Evolutionary conservation across 2,113 vertebrate species (phyloP).

Genomic region (Passer domesticus): DNA sequence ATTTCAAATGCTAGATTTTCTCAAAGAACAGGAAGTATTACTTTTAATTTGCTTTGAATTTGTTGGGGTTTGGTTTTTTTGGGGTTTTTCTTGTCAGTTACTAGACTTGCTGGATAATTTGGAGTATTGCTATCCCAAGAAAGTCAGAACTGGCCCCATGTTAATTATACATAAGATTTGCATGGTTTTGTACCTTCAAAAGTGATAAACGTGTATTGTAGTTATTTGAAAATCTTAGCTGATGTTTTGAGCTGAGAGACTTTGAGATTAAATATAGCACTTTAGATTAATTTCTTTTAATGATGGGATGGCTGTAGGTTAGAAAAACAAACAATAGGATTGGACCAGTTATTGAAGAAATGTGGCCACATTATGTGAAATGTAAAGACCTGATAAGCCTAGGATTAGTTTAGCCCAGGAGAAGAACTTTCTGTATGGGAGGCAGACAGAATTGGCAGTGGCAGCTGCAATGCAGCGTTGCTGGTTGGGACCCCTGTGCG

Average conservation of each 20-base stretch:
- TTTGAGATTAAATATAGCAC: background rate
- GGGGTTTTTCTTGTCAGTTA: background rate
- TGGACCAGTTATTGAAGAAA: background rate
- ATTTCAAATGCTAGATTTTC: background rate
- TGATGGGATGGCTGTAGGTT: background rate
- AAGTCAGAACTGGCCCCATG: background rate
- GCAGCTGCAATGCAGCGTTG: background rate
- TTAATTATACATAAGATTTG: background rate
- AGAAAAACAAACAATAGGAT: background rate
- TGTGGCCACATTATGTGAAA: background rate
- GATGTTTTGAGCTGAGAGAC: background rate
- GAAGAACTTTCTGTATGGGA: background rate
- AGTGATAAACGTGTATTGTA: background rate
- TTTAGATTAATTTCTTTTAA: background rate
- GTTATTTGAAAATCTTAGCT: background rate
- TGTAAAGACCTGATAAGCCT: background rate
- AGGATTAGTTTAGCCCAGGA: background rate
- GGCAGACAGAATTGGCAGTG: background rate
- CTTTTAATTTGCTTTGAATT: background rate
- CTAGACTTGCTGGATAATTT: background rate
- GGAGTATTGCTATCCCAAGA: background rate
- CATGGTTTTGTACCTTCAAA: background rate
- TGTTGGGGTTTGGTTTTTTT: background rate
- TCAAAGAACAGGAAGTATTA: background rate
- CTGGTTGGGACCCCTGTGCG: fast-evolving